Evolutionary conservation across 2,113 vertebrate genomes (phyloP), one percentile per base, ranked within the genome.

Genomic region (Solenodon paradoxus): DNA sequence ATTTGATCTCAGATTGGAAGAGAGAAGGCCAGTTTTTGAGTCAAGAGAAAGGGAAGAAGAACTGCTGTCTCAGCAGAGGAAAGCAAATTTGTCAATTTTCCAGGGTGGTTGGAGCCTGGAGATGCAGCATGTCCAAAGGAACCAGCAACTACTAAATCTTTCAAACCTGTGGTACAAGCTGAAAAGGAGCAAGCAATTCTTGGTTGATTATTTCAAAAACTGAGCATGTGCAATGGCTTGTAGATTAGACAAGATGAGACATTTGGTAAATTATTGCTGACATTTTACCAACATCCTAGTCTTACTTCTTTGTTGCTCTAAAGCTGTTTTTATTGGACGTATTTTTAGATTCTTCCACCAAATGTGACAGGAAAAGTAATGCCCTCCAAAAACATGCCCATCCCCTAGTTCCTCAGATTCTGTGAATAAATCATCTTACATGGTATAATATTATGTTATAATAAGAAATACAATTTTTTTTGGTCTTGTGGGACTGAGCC

Each of bases 201-300:
- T 40, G 68, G n/a, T 30, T 68, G 68, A 77, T 72, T 26, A 49
- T 53, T 88, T 78, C 80, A 89, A 78, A 55, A n/a, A 81, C 3
- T 20, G 51, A 79, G 26, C 22, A 66, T 22, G 4, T 38, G 4
- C 26, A 45, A 84, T 92, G 80, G 40, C 24, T 4, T 87, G 71
- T 17, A 42, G 20, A 51, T 84, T 80, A 79, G 59, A 53, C 42
- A 26, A 78, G 63, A 0, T 86, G 53, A 68, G 24, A 47, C 12
- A 77, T 89, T 85, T 86, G 81, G 51, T 40, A 24, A 95, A 77
- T 77, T 57, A 72, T 9, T 92, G 49, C 28, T 91, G 47, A 66
- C 45, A 84, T 69, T 51, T 83, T 71, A 59, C 49, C 32, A 30
- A 78, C 4, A 17, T 40, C 15, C 45, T 61, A 2, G 20, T 75